phyloP scores from a whole-genome alignment of 2,113 vertebrate genomes.

The Andinoacara biseriatus region DNA sequence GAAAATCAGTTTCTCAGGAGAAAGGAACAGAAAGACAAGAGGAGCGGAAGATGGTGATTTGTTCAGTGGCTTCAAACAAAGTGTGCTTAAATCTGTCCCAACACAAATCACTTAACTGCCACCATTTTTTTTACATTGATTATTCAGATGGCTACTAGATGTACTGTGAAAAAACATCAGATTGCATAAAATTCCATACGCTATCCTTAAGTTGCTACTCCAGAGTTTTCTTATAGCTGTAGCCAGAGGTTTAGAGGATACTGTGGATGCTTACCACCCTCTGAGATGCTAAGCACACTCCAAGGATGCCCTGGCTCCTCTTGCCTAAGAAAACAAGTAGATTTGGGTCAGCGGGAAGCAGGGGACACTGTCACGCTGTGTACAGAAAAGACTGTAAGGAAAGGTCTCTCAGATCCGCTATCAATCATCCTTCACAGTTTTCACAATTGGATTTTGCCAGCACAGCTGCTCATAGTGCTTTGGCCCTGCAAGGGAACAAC shows the following conservation, averaged over 20 bases:
- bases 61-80: neutral
- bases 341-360: constrained; percentile 10
- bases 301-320: neutral
- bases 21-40: neutral
- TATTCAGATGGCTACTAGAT: neutral
- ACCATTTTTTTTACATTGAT: neutral
- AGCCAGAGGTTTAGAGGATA: neutral
- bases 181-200: neutral
- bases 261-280: neutral
- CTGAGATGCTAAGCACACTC: neutral
- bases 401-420: neutral
- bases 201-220: neutral
- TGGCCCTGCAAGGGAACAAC: neutral
- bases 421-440: constrained; percentile 1
- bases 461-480: neutral
- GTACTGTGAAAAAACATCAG: neutral
- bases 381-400: neutral
- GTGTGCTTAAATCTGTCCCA: neutral
- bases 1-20: neutral
- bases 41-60: neutral
- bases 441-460: neutral
- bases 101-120: neutral
- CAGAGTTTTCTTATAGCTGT: fast-evolving
- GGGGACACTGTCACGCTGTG: neutral
- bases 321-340: neutral